These are phyloP conservation scores for Nomada hirtipes DNA, from an alignment of 2,888 invertebrate species.

Conservation along the genomic window DNA sequence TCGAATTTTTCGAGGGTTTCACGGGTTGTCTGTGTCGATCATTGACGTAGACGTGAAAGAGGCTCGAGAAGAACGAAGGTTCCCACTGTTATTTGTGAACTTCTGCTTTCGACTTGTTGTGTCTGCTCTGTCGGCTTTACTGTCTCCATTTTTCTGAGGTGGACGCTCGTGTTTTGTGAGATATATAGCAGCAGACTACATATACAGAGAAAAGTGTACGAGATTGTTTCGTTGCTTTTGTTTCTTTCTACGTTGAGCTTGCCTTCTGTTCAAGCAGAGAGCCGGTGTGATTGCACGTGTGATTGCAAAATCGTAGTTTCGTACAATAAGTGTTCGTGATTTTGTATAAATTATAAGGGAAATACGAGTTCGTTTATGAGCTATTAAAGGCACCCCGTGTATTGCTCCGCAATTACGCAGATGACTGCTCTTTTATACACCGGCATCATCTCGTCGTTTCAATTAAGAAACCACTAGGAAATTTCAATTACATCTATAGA, in stretches of 20 bases:
- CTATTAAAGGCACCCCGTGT: neutral
- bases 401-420: conserved; percentile 20
- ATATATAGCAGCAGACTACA: conserved; percentile 5
- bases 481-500: conserved; percentile 26
- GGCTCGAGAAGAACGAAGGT: neutral
- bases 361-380: neutral
- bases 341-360: neutral
- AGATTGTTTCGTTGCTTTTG: neutral
- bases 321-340: neutral
- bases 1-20: too few relatives aligned
- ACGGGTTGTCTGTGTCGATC: too few relatives aligned
- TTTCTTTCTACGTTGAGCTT: neutral
- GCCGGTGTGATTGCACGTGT: neutral
- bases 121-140: conserved; percentile 25
- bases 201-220: neutral
- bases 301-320: neutral
- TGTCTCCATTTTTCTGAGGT: neutral
- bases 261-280: neutral
- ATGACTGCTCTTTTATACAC: conserved; percentile 11
- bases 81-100: conserved; percentile 8
- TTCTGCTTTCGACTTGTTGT: conserved; percentile 28
- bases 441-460: neutral
- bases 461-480: conserved; percentile 15
- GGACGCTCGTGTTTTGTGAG: conserved; percentile 3
- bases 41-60: neutral